Evolutionary conservation across 1,140 invertebrate genomes (phyloP).

Genomic region (Oedothorax gibbosus): DNA sequence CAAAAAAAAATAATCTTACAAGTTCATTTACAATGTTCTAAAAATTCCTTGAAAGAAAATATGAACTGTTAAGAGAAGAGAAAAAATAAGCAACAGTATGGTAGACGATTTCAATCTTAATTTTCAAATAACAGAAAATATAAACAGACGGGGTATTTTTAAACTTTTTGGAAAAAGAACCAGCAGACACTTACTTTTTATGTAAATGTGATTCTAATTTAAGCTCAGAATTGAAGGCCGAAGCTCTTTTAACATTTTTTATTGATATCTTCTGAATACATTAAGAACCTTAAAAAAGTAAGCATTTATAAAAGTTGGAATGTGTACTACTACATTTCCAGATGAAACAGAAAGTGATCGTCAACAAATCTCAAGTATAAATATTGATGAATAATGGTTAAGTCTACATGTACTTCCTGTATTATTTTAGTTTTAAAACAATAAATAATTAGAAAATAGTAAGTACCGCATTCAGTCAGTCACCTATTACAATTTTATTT

Average conservation of each 20-base stretch:
- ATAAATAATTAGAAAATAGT: constrained; percentile 2
- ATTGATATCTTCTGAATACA: constrained; percentile 6
- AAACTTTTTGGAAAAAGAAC: too few species aligned
- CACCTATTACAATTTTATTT: constrained; percentile 12
- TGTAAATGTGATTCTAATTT: not conserved
- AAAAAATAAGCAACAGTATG: not conserved
- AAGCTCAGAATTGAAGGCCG: constrained; percentile 10
- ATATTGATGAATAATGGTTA: not conserved
- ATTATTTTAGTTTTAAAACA: constrained; percentile 24
- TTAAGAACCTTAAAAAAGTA: constrained; percentile 3
- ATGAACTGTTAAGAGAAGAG: not conserved
- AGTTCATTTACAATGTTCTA: too few species aligned
- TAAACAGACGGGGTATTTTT: too few species aligned
- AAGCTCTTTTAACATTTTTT: constrained; percentile 33
- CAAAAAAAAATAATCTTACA: too few species aligned
- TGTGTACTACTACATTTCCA: constrained; percentile 22
- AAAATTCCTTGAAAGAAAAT: not conserved
- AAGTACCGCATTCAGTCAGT: constrained; percentile 40
- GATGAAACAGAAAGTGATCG: not conserved
- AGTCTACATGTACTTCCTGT: not conserved
- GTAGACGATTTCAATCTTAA: too few species aligned
- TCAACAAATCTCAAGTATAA: not conserved
- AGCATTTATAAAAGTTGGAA: not conserved
- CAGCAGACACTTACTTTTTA: constrained; percentile 11
- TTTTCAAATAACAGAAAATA: too few species aligned